A percentile compares a stretch with the other conserved stretches of the same genome.
Conservation (phyloP, 1,140 invertebrate species). For the Archivesica marissinica region DNA sequence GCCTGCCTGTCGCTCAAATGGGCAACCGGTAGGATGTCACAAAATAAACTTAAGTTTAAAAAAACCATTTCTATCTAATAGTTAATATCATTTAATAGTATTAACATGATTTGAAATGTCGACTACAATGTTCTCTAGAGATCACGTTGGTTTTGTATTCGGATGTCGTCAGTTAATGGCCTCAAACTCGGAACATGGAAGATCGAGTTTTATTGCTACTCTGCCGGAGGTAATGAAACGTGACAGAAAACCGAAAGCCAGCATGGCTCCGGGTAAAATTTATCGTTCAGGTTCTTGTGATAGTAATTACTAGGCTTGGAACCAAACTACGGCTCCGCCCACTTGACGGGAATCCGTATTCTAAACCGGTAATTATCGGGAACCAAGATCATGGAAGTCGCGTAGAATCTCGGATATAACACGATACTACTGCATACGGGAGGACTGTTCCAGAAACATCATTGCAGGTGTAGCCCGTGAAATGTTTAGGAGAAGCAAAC, state of each 20-base stretch:
- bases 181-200: neutral
- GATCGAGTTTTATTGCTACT: constrained; percentile 27
- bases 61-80: no score
- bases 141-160: neutral
- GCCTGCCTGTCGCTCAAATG: no score
- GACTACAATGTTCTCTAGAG: no score
- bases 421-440: constrained; percentile 26
- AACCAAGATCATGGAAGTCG: constrained; percentile 15
- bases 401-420: constrained; percentile 2
- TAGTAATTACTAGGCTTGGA: constrained; percentile 48
- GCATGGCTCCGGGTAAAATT: constrained; percentile 51
- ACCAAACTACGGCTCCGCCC: constrained; percentile 24
- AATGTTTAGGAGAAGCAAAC: constrained; percentile 50
- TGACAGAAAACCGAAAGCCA: constrained; percentile 36
- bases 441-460: neutral
- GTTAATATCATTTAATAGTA: no score
- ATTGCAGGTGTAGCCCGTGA: constrained; percentile 53
- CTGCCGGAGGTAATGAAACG: constrained; percentile 41
- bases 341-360: constrained; percentile 45
- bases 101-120: no score
- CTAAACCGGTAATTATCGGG: constrained; percentile 48
- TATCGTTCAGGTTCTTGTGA: constrained; percentile 40
- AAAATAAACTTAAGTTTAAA: no score
- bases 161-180: neutral
- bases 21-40: no score